phyloP scores from a whole-genome alignment of 1,140 invertebrate genomes.

The Zaprionus ghesquierei region DNA sequence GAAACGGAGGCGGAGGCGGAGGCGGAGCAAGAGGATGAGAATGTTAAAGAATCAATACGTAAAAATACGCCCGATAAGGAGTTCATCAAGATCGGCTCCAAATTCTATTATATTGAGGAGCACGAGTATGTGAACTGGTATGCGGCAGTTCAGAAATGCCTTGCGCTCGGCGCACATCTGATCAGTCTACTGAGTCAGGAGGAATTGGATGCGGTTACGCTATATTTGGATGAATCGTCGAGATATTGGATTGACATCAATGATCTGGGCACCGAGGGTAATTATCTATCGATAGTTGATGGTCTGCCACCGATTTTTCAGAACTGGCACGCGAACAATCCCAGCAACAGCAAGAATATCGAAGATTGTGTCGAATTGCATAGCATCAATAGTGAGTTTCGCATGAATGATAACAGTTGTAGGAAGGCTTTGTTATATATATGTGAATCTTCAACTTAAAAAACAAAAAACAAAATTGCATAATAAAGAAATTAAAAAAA shows the following conservation, averaged over 20 bases:
- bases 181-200: background rate
- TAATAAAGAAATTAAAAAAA: background rate
- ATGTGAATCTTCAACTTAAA: background rate
- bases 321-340: too few relatives aligned
- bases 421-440: background rate
- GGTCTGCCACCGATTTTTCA: too few relatives aligned
- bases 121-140: background rate
- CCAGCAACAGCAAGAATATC: too few relatives aligned
- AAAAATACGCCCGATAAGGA: background rate
- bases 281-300: too few relatives aligned
- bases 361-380: too few relatives aligned
- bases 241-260: background rate
- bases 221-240: too few relatives aligned
- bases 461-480: background rate
- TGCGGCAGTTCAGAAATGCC: background rate
- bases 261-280: background rate
- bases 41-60: too few relatives aligned
- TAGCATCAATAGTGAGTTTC: too few relatives aligned
- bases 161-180: background rate
- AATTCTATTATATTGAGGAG: conserved; percentile 18
- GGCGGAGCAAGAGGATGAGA: too few relatives aligned
- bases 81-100: background rate
- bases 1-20: too few relatives aligned
- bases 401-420: too few relatives aligned
- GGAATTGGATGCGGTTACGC: background rate